Percentiles rank a stretch among this genome's conserved stretches.
These are phyloP conservation scores for Chamaetylas fuelleborni DNA, from an alignment of 2,113 vertebrate species.

Conservation along the genomic window DNA sequence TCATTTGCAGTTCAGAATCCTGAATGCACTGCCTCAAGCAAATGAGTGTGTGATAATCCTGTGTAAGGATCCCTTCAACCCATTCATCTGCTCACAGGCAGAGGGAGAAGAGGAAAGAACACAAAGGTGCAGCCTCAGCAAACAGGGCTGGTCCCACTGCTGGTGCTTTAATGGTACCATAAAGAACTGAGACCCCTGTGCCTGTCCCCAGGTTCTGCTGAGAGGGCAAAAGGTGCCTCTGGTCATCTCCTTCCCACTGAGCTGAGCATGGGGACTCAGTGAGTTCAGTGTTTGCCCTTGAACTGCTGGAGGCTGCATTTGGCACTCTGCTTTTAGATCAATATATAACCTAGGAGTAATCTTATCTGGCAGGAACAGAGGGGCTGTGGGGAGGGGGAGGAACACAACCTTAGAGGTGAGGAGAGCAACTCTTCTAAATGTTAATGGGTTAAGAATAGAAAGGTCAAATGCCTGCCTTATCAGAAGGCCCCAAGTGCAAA, in stretches of 20 bases:
- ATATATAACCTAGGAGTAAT: conserved; percentile 62
- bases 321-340: conserved; percentile 48
- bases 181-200: neutral
- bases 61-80: neutral
- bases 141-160: neutral
- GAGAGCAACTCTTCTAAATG: conserved; percentile 53
- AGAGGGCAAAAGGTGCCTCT: neutral
- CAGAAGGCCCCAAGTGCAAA: conserved; percentile 43
- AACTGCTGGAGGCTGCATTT: conserved; percentile 17
- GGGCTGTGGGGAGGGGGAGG: neutral
- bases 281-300: conserved; percentile 44
- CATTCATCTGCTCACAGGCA: neutral
- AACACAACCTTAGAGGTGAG: conserved; percentile 22
- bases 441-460: conserved; percentile 64
- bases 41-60: neutral
- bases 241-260: neutral
- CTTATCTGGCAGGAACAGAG: conserved; percentile 58
- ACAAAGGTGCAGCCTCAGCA: neutral
- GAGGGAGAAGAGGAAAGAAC: neutral
- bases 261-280: neutral
- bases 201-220: neutral
- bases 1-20: neutral
- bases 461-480: conserved; percentile 64
- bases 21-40: neutral
- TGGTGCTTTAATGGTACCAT: neutral